A percentile compares a stretch with the other conserved stretches of the same genome.
These are phyloP conservation scores for Bombus terrestris DNA, from an alignment of 1,140 invertebrate genomes.

Conservation along the genomic window DNA sequence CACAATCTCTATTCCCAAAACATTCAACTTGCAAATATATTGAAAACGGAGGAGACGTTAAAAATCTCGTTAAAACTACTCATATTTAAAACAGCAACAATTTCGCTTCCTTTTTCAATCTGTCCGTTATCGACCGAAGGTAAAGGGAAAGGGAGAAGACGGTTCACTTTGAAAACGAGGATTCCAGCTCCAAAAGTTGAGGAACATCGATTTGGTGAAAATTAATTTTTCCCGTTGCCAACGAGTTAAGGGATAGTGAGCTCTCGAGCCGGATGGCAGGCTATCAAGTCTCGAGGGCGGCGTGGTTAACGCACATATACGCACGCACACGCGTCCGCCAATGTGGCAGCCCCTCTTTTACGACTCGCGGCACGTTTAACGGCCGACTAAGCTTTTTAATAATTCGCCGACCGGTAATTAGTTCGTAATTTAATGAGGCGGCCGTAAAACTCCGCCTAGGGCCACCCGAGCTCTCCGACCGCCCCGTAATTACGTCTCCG, in stretches of 20 bases:
- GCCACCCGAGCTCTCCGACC: slow-evolving; percentile 62
- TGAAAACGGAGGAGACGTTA: too few species aligned
- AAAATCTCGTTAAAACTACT: neutral
- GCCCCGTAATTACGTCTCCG: slow-evolving; percentile 75
- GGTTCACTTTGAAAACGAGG: neutral
- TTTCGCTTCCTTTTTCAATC: too few species aligned
- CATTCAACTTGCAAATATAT: too few species aligned
- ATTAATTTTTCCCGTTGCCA: slow-evolving; percentile 27
- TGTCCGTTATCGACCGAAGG: neutral
- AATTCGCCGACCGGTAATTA: slow-evolving; percentile 79
- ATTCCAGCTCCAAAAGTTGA: neutral
- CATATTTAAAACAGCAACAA: neutral
- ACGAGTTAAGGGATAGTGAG: neutral
- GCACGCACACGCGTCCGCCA: slow-evolving; percentile 11
- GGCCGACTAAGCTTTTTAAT: slow-evolving; percentile 80
- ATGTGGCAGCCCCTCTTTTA: slow-evolving; percentile 64
- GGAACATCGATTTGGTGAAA: slow-evolving; percentile 15
- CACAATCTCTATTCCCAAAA: too few species aligned
- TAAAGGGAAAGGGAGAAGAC: neutral
- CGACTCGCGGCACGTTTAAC: slow-evolving; percentile 74
- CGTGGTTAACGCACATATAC: slow-evolving; percentile 7
- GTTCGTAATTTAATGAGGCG: slow-evolving; percentile 81
- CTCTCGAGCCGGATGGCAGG: slow-evolving; percentile 12
- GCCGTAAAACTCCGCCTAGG: slow-evolving; percentile 71
- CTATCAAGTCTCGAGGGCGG: slow-evolving; percentile 20